Evolutionary conservation across 2,113 vertebrate genomes (phyloP), one percentile per base, ranked within the genome.

Genomic region (Suncus etruscus): DNA sequence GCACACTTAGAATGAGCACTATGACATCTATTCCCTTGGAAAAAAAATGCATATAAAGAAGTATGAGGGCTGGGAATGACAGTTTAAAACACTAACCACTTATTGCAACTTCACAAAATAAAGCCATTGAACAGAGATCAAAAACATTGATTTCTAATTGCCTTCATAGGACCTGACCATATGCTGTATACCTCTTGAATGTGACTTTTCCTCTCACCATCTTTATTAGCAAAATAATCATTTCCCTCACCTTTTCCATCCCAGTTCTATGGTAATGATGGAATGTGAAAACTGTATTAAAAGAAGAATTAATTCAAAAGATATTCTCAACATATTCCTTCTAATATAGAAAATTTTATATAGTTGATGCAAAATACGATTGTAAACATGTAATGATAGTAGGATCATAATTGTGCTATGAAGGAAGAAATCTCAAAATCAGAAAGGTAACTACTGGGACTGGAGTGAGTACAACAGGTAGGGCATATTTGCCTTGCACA

Each of bases 1-100:
- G 87, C 8, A 72, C 4, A 22, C 66, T 95, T 20, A 95, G 11
- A 45, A 85, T 1, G 15, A 93, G 12, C 51, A 87, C 32, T 1
- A 83, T 0, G 3, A 1, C 24, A 24, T 94, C 89, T 65, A 94
- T 14, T 6, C 83, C 83, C 95, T 96, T 24, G 29, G n/a, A 73
- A 22, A 89, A 48, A 87, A 89, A 48, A 87, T 48, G 29, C 69
- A 87, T 47, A 73, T 54, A 48, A 78, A 72, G 54, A 22, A 51
- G 24, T 24, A 29, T 73, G 25, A 92, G 48, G 7, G 39, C 47
- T 0, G 4, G 48, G 58, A 29, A 45, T 29, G 54, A 31, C 2
- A 54, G n/a, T 11, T 39, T 9, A 14, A 47, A 78, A 75, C 11
- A 15, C 14, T 47, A 25, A 29, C 25, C 2, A 45, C 27, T 31